Conservation (phyloP, 2,113 vertebrate genomes). For the Struthidea cinerea region DNA sequence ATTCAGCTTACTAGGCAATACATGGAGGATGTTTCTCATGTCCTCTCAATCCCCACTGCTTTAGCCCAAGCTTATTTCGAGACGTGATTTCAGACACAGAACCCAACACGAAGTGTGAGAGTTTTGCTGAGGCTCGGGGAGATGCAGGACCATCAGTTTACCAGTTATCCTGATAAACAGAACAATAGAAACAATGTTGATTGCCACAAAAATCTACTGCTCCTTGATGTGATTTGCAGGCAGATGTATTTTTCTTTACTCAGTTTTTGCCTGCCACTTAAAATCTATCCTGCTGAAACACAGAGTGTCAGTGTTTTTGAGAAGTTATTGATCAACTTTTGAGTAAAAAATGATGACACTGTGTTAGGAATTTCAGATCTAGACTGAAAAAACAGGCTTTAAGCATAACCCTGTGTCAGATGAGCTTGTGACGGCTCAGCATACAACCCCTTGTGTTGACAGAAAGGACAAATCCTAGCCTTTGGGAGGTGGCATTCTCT, state of each 20-base stretch:
- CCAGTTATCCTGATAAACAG: not conserved
- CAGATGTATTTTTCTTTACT: not conserved
- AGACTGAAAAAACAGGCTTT: not conserved
- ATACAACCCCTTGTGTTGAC: not conserved
- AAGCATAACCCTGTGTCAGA: not conserved
- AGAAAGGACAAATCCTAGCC: not conserved
- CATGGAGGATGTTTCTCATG: not conserved
- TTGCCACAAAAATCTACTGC: not conserved
- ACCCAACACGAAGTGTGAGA: not conserved
- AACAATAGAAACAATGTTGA: not conserved
- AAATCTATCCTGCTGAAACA: not conserved
- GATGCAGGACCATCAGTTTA: not conserved
- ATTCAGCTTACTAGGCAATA: not conserved
- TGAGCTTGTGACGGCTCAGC: not conserved
- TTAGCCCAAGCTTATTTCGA: not conserved
- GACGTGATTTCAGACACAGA: not conserved
- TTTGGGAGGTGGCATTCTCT: not conserved
- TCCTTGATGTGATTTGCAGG: not conserved
- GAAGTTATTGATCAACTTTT: not conserved
- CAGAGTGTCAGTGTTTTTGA: not conserved
- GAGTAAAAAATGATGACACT: not conserved
- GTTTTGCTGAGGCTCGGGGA: not conserved
- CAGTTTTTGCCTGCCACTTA: not conserved
- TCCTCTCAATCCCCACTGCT: not conserved
- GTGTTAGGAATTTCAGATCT: not conserved